phyloP scores from a whole-genome alignment of 1,140 invertebrate genomes.

The Zaprionus ghesquierei region DNA sequence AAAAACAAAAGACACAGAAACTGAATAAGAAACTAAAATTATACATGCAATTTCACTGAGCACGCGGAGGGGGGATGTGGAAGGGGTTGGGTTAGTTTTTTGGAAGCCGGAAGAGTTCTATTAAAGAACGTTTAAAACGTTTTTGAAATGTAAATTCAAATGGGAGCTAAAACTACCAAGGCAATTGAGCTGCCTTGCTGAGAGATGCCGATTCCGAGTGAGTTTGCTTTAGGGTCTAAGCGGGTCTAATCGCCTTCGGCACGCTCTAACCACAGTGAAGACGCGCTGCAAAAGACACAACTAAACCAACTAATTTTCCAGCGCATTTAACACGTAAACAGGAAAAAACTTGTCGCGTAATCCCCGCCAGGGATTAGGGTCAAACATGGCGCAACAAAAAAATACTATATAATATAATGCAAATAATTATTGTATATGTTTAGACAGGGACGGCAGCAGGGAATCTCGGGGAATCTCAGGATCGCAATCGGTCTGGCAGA shows the following conservation, averaged over 20 bases:
- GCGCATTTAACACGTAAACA: constrained; percentile 57
- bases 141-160: constrained; percentile 51
- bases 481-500: background rate
- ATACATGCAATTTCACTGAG: constrained; percentile 48
- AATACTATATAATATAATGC: constrained; percentile 47
- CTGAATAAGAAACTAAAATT: constrained; percentile 30
- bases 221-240: too few relatives aligned
- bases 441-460: constrained; percentile 17
- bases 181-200: background rate
- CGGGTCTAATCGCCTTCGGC: background rate
- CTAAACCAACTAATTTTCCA: constrained; percentile 68
- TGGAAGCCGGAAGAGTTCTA: constrained; percentile 65
- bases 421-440: constrained; percentile 78
- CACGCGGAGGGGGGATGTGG: background rate
- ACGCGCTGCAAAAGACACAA: constrained; percentile 23
- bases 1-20: constrained; percentile 24
- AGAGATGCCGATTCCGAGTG: too few relatives aligned
- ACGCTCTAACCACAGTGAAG: background rate
- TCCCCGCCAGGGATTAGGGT: background rate
- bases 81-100: background rate
- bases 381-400: background rate
- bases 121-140: constrained; percentile 62
- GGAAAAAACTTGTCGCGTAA: constrained; percentile 22
- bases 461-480: background rate
- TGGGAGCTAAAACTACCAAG: constrained; percentile 7